These are phyloP conservation scores for Agapornis canus DNA, from an alignment of 2,797 vertebrate genomes.

Conservation along the genomic window DNA sequence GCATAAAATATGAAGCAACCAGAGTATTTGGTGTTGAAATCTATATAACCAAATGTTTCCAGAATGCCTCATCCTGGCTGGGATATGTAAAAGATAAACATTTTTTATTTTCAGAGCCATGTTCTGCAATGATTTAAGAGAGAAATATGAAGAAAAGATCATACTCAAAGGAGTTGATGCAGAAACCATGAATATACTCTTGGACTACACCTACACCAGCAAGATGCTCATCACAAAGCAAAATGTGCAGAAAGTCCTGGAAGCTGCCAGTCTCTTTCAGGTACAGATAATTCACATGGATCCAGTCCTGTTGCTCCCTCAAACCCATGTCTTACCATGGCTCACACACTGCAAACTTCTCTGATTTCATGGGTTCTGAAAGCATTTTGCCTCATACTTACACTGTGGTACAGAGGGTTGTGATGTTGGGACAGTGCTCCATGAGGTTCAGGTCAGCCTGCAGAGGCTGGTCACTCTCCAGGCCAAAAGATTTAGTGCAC, in stretches of 20 bases:
- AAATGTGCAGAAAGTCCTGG: conserved; percentile 92
- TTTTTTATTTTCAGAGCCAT: conserved; percentile 86
- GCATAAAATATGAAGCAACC: conserved; percentile 39
- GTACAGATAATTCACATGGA: conserved; percentile 71
- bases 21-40: conserved; percentile 22
- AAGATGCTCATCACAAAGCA: conserved; percentile 89
- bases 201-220: conserved; percentile 97
- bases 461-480: not conserved
- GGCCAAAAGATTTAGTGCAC: not conserved
- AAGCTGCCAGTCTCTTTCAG: conserved; percentile 96
- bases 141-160: conserved; percentile 90
- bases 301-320: not conserved
- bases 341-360: not conserved
- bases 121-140: conserved; percentile 95
- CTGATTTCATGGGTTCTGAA: not conserved
- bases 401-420: not conserved
- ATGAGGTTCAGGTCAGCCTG: not conserved
- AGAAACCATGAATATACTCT: conserved; percentile 88
- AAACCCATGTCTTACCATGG: not conserved
- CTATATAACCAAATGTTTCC: not conserved
- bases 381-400: not conserved
- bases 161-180: conserved; percentile 91
- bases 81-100: not conserved
- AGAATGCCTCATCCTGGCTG: conserved; percentile 12
- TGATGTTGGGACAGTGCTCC: not conserved